These are phyloP conservation scores for Aphaenogaster rudis DNA, from an alignment of 1,140 invertebrate species.

Conservation along the genomic window DNA sequence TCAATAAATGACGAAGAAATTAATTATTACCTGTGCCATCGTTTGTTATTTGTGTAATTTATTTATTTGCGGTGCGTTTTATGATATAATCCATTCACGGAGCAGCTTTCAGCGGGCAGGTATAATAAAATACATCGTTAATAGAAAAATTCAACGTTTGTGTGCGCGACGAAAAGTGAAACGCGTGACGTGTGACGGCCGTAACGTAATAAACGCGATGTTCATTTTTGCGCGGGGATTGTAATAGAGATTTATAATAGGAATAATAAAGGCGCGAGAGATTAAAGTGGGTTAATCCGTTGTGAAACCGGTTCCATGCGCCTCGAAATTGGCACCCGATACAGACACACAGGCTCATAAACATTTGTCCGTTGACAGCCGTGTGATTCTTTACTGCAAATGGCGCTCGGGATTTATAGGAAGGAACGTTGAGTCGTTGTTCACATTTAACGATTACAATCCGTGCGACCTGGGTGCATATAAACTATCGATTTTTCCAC, in stretches of 20 bases:
- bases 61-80: slow-evolving; percentile 24
- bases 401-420: slow-evolving; percentile 49
- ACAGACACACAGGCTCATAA: slow-evolving; percentile 35
- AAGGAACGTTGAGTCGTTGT: slow-evolving; percentile 55
- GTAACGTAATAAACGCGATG: slow-evolving; percentile 39
- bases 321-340: slow-evolving; percentile 53
- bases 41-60: slow-evolving; percentile 2
- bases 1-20: neutral
- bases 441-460: slow-evolving; percentile 63
- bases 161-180: slow-evolving; percentile 22
- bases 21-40: neutral
- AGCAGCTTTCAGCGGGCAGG: neutral
- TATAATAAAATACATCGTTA: slow-evolving; percentile 37
- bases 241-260: slow-evolving; percentile 54
- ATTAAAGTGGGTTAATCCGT: slow-evolving; percentile 58
- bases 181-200: slow-evolving; percentile 7
- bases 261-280: slow-evolving; percentile 56
- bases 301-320: slow-evolving; percentile 42
- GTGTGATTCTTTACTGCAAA: slow-evolving; percentile 61
- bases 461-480: slow-evolving; percentile 36
- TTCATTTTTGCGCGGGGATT: slow-evolving; percentile 37
- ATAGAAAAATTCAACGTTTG: slow-evolving; percentile 38
- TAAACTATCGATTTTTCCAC: slow-evolving; percentile 58
- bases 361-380: slow-evolving; percentile 31
- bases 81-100: neutral